Conservation (phyloP, 2,797 vertebrate genomes). For the Poecilia picta region DNA sequence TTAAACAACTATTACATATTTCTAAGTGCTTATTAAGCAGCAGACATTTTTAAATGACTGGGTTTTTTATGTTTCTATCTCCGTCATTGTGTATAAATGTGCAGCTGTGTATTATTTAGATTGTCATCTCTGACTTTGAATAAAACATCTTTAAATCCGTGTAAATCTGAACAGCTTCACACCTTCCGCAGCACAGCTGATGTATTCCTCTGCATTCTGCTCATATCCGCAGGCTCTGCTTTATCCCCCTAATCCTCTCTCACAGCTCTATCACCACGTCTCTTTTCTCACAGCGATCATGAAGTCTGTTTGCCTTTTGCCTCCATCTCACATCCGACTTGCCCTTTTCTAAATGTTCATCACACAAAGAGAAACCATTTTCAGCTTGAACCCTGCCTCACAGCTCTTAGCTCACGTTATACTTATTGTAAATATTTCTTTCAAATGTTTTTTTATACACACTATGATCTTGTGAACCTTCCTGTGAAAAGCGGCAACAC, state of each 20-base stretch:
- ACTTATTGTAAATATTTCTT: slow-evolving; percentile 1
- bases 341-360: slow-evolving; percentile 21
- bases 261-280: slow-evolving; percentile 22
- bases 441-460: not conserved
- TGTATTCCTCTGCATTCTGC: slow-evolving; percentile 19
- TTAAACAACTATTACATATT: not conserved
- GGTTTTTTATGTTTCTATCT: not conserved
- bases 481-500: not conserved
- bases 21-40: not conserved
- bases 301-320: slow-evolving; percentile 31
- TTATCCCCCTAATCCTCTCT: slow-evolving; percentile 59
- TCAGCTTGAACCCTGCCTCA: slow-evolving; percentile 11
- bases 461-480: not conserved
- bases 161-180: slow-evolving; percentile 14
- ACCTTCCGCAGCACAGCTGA: slow-evolving; percentile 20
- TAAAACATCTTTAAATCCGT: slow-evolving; percentile 7
- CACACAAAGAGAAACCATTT: slow-evolving; percentile 1
- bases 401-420: not conserved
- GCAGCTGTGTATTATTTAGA: not conserved
- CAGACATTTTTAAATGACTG: not conserved
- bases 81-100: not conserved
- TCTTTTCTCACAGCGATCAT: slow-evolving; percentile 22
- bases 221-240: slow-evolving; percentile 37
- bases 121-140: not conserved
- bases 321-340: slow-evolving; percentile 28